Percentiles rank a stretch among this genome's conserved stretches.
Evolutionary conservation across 2,113 vertebrate genomes (phyloP).

Genomic region (Leucoraja erinaceus): DNA sequence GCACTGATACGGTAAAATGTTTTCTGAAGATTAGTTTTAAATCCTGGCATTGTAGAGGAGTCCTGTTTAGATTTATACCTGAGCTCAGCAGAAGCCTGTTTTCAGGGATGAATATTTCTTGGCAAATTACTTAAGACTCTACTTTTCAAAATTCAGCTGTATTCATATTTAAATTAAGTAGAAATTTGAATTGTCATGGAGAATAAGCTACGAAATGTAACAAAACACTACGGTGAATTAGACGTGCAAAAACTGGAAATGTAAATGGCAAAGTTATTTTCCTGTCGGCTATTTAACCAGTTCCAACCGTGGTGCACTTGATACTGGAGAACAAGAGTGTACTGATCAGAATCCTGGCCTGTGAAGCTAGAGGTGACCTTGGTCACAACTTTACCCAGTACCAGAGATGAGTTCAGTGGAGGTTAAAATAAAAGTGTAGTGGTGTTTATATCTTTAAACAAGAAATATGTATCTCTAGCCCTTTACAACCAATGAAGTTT

Average conservation of each 20-base stretch:
- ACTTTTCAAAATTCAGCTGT: slow-evolving; percentile 13
- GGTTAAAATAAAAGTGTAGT: neutral
- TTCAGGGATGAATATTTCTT: slow-evolving; percentile 27
- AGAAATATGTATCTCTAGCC: neutral
- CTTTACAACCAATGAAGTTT: neutral
- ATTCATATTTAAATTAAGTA: slow-evolving; percentile 32
- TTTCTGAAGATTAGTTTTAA: slow-evolving; percentile 35
- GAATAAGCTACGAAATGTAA: slow-evolving; percentile 25
- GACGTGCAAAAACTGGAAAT: neutral
- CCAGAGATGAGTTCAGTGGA: neutral
- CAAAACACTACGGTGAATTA: neutral
- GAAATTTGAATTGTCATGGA: slow-evolving; percentile 36
- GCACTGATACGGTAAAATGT: slow-evolving; percentile 19
- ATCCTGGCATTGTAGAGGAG: slow-evolving; percentile 12
- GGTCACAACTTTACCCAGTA: neutral
- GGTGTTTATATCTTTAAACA: neutral
- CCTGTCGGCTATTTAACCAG: neutral
- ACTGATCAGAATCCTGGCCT: too few species aligned
- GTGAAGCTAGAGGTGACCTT: neutral
- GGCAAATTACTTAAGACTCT: neutral
- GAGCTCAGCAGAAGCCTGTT: neutral
- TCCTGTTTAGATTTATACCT: slow-evolving; percentile 26
- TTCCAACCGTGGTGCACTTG: neutral
- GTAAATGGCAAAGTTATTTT: neutral
- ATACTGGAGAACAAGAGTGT: neutral